These are phyloP conservation scores for Ptilorrhoa leucosticta DNA, from an alignment of 2,113 vertebrate genomes.

Conservation along the genomic window DNA sequence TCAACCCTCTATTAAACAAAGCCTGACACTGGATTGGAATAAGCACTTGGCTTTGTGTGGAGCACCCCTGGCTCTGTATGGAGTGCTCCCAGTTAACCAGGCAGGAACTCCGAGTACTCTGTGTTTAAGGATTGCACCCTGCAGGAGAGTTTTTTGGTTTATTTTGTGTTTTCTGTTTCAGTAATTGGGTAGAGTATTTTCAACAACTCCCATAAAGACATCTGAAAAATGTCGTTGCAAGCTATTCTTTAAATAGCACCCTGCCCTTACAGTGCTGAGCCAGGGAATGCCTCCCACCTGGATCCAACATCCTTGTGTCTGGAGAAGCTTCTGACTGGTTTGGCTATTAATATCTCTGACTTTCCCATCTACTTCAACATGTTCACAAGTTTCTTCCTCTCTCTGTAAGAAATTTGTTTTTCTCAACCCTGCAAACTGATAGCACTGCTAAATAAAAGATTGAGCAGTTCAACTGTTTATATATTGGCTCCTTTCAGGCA, in stretches of 20 bases:
- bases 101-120: not conserved
- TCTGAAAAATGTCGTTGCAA: not conserved
- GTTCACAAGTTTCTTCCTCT: not conserved
- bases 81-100: not conserved
- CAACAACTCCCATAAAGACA: not conserved
- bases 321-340: not conserved
- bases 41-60: not conserved
- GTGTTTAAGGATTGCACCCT: not conserved
- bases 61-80: not conserved
- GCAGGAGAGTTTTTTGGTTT: not conserved
- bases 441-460: not conserved
- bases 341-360: not conserved
- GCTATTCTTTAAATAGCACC: not conserved
- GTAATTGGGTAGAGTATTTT: not conserved
- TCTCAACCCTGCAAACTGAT: not conserved
- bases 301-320: not conserved
- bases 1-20: rapidly evolving
- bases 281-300: not conserved
- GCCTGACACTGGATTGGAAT: not conserved
- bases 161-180: not conserved
- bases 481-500: not conserved
- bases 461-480: not conserved
- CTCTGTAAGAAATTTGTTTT: not conserved
- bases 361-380: not conserved
- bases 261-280: not conserved